A percentile compares a stretch with the other conserved stretches of the same genome.
phyloP scores from a whole-genome alignment of 2,113 vertebrate genomes.

The Syngnathus floridae region DNA sequence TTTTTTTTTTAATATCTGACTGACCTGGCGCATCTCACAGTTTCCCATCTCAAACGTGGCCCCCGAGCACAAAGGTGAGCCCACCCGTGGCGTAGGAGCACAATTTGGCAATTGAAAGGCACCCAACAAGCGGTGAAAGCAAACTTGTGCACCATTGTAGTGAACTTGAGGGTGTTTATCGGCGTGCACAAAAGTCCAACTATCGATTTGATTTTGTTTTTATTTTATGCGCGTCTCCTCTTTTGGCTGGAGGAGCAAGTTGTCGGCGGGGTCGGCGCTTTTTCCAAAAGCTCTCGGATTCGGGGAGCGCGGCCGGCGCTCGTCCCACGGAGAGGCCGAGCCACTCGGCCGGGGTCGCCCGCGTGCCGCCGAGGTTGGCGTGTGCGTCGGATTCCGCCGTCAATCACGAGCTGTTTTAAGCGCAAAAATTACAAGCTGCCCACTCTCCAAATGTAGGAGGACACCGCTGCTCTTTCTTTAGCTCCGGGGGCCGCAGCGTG shows the following conservation, averaged over 20 bases:
- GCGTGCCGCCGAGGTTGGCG: slow-evolving; percentile 1
- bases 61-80: background rate
- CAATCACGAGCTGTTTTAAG: slow-evolving; percentile 36
- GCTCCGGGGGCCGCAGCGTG: slow-evolving; percentile 40
- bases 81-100: background rate
- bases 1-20: background rate
- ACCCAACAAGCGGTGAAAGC: slow-evolving; percentile 1
- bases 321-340: slow-evolving; percentile 57
- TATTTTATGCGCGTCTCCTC: slow-evolving; percentile 10
- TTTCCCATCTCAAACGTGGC: background rate
- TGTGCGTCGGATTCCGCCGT: slow-evolving; percentile 21
- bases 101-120: background rate
- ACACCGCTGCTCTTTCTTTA: slow-evolving; percentile 23
- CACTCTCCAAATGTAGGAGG: slow-evolving; percentile 49
- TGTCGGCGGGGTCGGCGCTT: slow-evolving; percentile 40
- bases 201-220: slow-evolving; percentile 65
- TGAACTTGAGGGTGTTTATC: slow-evolving; percentile 35
- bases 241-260: slow-evolving; percentile 53
- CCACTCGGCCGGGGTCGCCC: slow-evolving; percentile 40
- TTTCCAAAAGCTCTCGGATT: background rate
- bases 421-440: slow-evolving; percentile 39
- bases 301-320: slow-evolving; percentile 9
- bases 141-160: slow-evolving; percentile 18
- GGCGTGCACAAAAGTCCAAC: slow-evolving; percentile 35
- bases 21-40: background rate